Evolutionary conservation across 2,797 vertebrate species (phyloP), one percentile per base, ranked within the genome.

Genomic region (Lindbergichthys nudifrons): DNA sequence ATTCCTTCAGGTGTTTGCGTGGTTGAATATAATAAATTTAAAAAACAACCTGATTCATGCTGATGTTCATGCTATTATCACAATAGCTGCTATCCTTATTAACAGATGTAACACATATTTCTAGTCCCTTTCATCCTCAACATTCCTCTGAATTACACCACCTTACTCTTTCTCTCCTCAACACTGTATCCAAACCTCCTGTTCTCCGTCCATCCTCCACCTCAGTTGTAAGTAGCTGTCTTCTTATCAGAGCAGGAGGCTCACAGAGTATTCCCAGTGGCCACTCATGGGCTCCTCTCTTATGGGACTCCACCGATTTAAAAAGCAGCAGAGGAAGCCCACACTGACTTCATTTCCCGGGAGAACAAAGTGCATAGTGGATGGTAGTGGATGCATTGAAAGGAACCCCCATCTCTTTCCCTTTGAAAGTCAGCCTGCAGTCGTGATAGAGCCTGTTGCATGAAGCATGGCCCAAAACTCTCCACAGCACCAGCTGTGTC

Each of bases 261-360:
- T 89, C 82, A 83, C 73, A 83, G 51, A 76, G 47, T 81, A 90
- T 88, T 91, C 89, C 91, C 88, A 59, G 69, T 41, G 83, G 91
- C 77, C 70, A 16, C 68, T 61, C 77, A 76, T 58, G 66, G 81
- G 66, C 58, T 80, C 70, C 60, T 77, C 73, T 75, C 81, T 87
- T 86, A 81, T 81, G 84, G 83, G 87, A 87, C 76, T 79, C 70
- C 47, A 74, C 69, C 80, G 80, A 81, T 87, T 88, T 85, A 67
- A 84, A 36, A 88, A 83, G 87, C 77, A 82, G 73, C 45, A 70
- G 57, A 79, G 74, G 76, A 83, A 80, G 75, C 82, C 77, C 77
- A 80, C 77, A 82, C 80, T 70, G 80, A 75, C 84, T 88, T 76
- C 41, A 75, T 82, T 83, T 84, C 86, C 81, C 79, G 10, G 32